Base-by-base conservation (phyloP, 2,113 vertebrate species). In the Chelonoidis abingdonii region DNA sequence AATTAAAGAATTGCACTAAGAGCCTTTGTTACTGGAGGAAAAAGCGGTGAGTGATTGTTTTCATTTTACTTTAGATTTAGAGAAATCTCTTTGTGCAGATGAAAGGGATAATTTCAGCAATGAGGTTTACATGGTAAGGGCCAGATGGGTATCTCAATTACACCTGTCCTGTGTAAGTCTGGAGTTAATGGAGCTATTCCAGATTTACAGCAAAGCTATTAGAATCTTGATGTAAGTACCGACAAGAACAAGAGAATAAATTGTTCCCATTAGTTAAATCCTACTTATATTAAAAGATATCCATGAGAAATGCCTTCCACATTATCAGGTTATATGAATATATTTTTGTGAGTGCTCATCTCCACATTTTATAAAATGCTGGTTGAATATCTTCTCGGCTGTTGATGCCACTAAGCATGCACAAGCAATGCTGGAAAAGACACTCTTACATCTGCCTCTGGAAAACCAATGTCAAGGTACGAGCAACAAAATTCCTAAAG, bases 1-100 rank as follows among this genome's bases (percentile, higher is more conserved):
- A 96, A 91, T 95, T 69, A 80, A 97, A 95, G 59, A 92, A 94
- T 93, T 96, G 72, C 22, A 83, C 47, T 80, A 94, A 85, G 44
- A 86, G 9, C 83, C 93, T 92, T 89, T 59, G 89, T 27, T 65
- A 65, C 1, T 4, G 52, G 1, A 0, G n/a, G 10, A 8, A 8
- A 29, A 35, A 50, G 25, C 19, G 25, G 27, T 94, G 90, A 24
- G 1, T 17, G 54, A 4, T 89, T 0, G 0, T 84, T 83, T 95
- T 94, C 87, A 52, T 93, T 80, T 47, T 12, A 19, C 72, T 53
- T 72, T 88, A 56, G 89, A 16, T 0, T 0, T 52, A 19, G 49
- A 50, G 89, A 27, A 78, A 88, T 80, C 19, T 91, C 90, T 25
- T 65, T 88, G 16, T 85, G 16, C 24, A 75, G 27, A 3, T 89